These are phyloP conservation scores for Pampusana beccarii DNA, from an alignment of 2,113 vertebrate genomes.

Conservation along the genomic window DNA sequence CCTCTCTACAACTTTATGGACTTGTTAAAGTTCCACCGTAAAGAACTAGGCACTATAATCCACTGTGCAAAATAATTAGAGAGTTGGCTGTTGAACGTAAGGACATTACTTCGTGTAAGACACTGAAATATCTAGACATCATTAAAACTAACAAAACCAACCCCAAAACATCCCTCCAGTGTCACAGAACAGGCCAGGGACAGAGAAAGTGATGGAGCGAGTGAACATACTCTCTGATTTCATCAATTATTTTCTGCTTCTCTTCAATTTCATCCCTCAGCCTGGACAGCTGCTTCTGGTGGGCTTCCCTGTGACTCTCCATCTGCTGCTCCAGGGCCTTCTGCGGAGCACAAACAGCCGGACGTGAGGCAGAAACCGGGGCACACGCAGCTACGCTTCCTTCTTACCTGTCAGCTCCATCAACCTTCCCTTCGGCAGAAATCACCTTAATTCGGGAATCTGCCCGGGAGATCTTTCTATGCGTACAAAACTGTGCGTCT, in stretches of 20 bases:
- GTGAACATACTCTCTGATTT: constrained; percentile 86
- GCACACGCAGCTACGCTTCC: not conserved
- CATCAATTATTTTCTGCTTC: constrained; percentile 91
- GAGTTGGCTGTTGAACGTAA: not conserved
- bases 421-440: not conserved
- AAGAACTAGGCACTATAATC: not conserved
- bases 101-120: not conserved
- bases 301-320: constrained; percentile 88
- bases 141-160: not conserved
- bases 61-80: not conserved
- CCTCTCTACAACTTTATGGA: not conserved
- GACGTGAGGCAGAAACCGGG: not conserved
- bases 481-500: not conserved
- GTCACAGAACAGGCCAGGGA: not conserved
- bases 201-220: not conserved
- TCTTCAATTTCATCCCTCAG: constrained; percentile 90
- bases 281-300: constrained; percentile 89
- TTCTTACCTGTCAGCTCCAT: rapidly evolving
- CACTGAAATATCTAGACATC: not conserved
- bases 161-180: not conserved
- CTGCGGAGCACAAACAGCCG: constrained; percentile 60
- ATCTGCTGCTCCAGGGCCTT: constrained; percentile 90
- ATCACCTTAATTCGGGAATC: not conserved
- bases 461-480: rapidly evolving
- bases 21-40: not conserved